Percentiles rank a stretch among this genome's conserved stretches.
These are phyloP conservation scores for Chauna torquata DNA, from an alignment of 2,113 vertebrate species.

Conservation along the genomic window DNA sequence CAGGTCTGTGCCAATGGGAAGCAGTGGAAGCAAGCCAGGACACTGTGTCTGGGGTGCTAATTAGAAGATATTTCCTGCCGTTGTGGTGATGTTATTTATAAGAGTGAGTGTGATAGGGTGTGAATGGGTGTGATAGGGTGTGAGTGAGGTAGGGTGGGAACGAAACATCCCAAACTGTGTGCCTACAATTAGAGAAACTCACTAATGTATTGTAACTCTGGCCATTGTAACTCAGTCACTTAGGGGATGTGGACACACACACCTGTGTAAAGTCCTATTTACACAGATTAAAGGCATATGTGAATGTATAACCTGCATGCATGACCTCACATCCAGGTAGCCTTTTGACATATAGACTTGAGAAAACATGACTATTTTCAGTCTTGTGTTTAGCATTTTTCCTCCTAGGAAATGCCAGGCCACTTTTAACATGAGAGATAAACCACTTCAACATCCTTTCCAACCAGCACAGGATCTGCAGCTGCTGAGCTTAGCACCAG, in stretches of 20 bases:
- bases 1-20: not conserved
- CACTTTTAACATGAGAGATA: not conserved
- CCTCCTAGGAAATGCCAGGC: not conserved
- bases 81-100: conserved; percentile 1
- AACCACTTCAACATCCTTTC: not conserved
- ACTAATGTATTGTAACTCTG: not conserved
- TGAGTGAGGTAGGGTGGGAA: not conserved
- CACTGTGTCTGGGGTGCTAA: conserved; percentile 40
- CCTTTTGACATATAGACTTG: not conserved
- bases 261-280: not conserved
- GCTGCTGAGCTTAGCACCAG: not conserved
- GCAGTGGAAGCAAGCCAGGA: conserved; percentile 37
- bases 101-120: not conserved
- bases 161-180: not conserved
- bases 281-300: not conserved
- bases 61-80: conserved; percentile 5
- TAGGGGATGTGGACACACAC: not conserved
- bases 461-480: not conserved
- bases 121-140: not conserved
- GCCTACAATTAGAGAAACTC: not conserved
- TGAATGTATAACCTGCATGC: not conserved
- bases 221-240: not conserved
- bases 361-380: not conserved
- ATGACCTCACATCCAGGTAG: not conserved
- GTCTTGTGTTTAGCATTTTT: not conserved